A percentile compares a stretch with the other conserved stretches of the same genome.
These are phyloP conservation scores for Coptotermes formosanus DNA, from an alignment of 1,140 invertebrate genomes.

Conservation along the genomic window DNA sequence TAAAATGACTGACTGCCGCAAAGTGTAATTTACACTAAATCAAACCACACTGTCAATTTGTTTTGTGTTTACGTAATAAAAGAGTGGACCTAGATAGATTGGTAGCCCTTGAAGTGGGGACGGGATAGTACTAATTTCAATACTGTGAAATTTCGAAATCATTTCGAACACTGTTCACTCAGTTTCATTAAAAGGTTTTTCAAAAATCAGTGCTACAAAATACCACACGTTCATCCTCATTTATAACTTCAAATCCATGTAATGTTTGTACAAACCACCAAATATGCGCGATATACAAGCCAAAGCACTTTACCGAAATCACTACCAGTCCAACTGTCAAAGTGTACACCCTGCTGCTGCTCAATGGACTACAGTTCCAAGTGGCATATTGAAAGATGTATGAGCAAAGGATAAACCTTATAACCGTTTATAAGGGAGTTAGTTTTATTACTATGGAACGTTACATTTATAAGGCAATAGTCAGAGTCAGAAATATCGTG, in stretches of 20 bases:
- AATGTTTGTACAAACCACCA: neutral
- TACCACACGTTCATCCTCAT: neutral
- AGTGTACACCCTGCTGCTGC: neutral
- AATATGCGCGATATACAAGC: neutral
- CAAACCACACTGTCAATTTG: constrained; percentile 7
- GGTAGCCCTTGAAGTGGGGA: neutral
- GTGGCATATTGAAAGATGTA: no score
- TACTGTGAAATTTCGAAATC: neutral
- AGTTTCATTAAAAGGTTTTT: neutral
- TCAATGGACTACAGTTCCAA: no score
- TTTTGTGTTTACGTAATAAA: constrained; percentile 1
- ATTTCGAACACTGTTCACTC: neutral
- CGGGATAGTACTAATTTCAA: neutral
- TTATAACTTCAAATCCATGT: neutral
- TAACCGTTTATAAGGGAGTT: no score
- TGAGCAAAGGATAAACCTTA: no score
- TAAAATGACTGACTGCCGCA: neutral
- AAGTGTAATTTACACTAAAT: neutral
- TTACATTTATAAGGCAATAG: no score
- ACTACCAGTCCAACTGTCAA: neutral
- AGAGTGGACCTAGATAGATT: neutral
- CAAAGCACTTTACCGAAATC: neutral
- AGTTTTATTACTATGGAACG: no score
- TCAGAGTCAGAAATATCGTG: no score
- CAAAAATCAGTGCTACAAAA: neutral